Evolutionary conservation across 2,113 vertebrate genomes (phyloP).

Genomic region (Pseudois nayaur): DNA sequence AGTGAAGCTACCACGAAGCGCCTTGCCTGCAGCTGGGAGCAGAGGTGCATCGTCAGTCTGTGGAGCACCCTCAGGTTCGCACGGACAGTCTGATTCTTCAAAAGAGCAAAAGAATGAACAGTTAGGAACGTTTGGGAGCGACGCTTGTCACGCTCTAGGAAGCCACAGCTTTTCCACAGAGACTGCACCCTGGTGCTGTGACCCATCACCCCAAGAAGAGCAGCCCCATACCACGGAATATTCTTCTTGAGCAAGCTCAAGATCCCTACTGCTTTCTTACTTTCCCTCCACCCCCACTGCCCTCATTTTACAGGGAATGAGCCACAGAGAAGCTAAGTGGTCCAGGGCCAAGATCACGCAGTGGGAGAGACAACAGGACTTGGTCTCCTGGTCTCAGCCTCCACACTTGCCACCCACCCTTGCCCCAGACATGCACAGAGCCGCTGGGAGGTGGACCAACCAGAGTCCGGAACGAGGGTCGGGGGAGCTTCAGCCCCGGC

Average conservation of each 20-base stretch:
- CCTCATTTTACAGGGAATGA: neutral
- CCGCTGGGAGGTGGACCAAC: no score
- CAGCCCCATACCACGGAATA: fast-evolving
- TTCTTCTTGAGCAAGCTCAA: neutral
- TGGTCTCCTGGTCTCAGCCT: neutral
- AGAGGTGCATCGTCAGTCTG: slow-evolving; percentile 83
- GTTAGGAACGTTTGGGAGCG: neutral
- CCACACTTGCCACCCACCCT: neutral
- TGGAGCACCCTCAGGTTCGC: slow-evolving; percentile 83
- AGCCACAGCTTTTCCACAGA: neutral
- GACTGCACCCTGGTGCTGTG: fast-evolving
- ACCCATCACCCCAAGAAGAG: fast-evolving
- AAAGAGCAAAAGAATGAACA: slow-evolving; percentile 18
- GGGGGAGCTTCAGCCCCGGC: fast-evolving
- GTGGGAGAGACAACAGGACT: neutral
- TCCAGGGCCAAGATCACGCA: neutral
- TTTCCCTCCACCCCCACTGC: neutral
- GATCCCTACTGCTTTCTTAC: neutral
- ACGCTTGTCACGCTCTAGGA: neutral
- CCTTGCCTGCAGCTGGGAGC: slow-evolving; percentile 84
- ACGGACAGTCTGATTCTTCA: slow-evolving; percentile 80
- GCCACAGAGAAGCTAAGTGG: neutral
- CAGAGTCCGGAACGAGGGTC: fast-evolving
- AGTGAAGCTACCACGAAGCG: neutral
- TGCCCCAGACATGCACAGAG: neutral